Percentiles rank a stretch among this genome's conserved stretches.
Evolutionary conservation across 92 coral and sea anemone genomes (phyloP).

Genomic region (Actinernus sp.): DNA sequence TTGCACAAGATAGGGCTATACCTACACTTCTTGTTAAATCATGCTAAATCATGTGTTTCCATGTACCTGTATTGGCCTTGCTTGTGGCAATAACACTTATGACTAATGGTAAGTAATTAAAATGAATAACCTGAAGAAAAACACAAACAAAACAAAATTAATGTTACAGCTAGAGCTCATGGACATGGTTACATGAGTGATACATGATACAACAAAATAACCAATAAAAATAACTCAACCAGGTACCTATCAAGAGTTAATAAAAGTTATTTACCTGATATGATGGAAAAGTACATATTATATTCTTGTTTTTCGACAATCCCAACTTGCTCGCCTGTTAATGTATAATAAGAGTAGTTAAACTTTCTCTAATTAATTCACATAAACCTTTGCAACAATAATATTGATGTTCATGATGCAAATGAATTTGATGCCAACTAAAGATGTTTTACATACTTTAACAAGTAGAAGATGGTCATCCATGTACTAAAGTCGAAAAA

Average conservation of each 20-base stretch:
- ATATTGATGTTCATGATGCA: background rate
- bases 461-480: background rate
- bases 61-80: constrained; percentile 93
- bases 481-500: background rate
- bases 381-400: too few relatives aligned
- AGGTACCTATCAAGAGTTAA: background rate
- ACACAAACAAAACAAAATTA: background rate
- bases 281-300: constrained; percentile 87
- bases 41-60: too few relatives aligned
- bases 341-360: background rate
- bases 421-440: too few relatives aligned
- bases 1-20: too few relatives aligned
- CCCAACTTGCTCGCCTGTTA: constrained; percentile 97
- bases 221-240: too few relatives aligned
- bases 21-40: background rate
- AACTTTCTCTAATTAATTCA: too few relatives aligned
- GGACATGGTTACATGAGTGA: too few relatives aligned
- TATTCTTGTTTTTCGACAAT: constrained; percentile 90
- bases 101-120: constrained; percentile 92
- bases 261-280: constrained; percentile 69
- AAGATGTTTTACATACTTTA: too few relatives aligned
- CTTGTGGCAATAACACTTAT: constrained; percentile 91
- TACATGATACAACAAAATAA: too few relatives aligned
- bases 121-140: constrained; percentile 81
- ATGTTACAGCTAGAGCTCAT: too few relatives aligned